phyloP scores from a whole-genome alignment of 2,888 invertebrate species.

The Blastobasis adustella region DNA sequence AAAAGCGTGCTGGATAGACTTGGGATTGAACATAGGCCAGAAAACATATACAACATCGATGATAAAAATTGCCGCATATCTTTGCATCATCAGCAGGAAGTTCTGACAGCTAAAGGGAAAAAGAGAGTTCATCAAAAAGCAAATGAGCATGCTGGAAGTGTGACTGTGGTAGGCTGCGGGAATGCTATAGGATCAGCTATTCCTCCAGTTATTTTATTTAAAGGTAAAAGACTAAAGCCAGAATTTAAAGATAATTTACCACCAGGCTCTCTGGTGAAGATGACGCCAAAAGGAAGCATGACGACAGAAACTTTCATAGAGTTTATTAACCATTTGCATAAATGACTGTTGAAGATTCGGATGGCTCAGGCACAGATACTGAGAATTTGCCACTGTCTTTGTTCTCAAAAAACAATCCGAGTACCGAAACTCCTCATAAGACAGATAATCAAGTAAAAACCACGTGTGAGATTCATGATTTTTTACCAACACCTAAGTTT shows the following conservation, averaged over 20 bases:
- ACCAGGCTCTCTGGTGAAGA: slow-evolving; percentile 10
- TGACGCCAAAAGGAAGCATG: slow-evolving; percentile 16
- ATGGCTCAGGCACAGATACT: slow-evolving; percentile 14
- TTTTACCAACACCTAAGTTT: slow-evolving; percentile 19
- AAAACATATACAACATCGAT: slow-evolving; percentile 16
- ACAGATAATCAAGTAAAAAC: slow-evolving; percentile 10
- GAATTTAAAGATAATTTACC: slow-evolving; percentile 15
- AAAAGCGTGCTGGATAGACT: slow-evolving; percentile 12
- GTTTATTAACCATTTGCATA: slow-evolving; percentile 17
- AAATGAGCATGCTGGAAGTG: slow-evolving; percentile 10
- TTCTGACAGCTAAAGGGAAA: slow-evolving; percentile 13
- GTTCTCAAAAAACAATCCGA: slow-evolving; percentile 16
- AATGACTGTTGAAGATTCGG: slow-evolving; percentile 12
- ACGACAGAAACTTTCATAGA: slow-evolving; percentile 14
- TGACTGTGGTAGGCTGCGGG: slow-evolving; percentile 9
- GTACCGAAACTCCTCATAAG: slow-evolving; percentile 15
- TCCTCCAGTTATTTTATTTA: slow-evolving; percentile 14
- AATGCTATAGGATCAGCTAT: slow-evolving; percentile 11
- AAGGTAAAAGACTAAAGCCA: slow-evolving; percentile 13
- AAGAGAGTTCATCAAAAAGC: slow-evolving; percentile 16
- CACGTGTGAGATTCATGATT: slow-evolving; percentile 16
- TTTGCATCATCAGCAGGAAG: slow-evolving; percentile 13
- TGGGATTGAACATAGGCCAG: slow-evolving; percentile 15
- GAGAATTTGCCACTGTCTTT: slow-evolving; percentile 16
- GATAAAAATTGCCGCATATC: no score